Percentiles rank a stretch among this genome's conserved stretches.
phyloP scores from a whole-genome alignment of 2,888 invertebrate species.

The Drosophila atroscutellata region DNA sequence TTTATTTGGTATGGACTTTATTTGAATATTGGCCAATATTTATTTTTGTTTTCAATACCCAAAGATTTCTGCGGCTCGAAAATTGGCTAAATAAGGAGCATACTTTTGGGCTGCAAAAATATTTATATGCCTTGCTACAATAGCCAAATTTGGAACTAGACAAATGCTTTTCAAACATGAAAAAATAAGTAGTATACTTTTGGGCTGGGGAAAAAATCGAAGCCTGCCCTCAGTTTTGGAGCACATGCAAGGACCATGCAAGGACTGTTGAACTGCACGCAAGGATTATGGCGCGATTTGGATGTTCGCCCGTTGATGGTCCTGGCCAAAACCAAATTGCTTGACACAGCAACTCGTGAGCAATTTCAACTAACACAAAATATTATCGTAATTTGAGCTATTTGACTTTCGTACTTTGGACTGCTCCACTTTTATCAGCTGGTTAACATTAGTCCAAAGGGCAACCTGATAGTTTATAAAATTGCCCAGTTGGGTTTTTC shows the following conservation, averaged over 20 bases:
- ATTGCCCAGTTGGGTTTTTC: neutral
- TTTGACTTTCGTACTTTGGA: too few relatives aligned
- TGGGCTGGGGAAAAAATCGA: too few relatives aligned
- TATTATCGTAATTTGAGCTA: neutral
- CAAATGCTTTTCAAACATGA: too few relatives aligned
- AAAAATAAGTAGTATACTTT: too few relatives aligned
- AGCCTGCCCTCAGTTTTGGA: neutral
- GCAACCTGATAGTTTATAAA: neutral
- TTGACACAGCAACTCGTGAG: neutral
- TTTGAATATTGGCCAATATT: neutral
- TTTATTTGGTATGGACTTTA: neutral
- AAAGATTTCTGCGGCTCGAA: neutral
- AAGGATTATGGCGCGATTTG: neutral
- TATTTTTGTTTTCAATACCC: neutral
- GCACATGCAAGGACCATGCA: neutral
- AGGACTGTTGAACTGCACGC: neutral
- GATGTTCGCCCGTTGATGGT: neutral
- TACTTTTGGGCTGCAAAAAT: neutral
- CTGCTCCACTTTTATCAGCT: neutral
- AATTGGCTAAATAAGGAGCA: neutral
- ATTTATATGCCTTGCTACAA: neutral
- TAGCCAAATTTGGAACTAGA: neutral
- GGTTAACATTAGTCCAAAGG: neutral
- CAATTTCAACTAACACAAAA: neutral
- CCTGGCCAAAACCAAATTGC: neutral